A percentile compares a stretch with the other conserved stretches of the same genome.
Evolutionary conservation across 2,797 vertebrate genomes (phyloP).

Genomic region (Halcyon smyrnensis): DNA sequence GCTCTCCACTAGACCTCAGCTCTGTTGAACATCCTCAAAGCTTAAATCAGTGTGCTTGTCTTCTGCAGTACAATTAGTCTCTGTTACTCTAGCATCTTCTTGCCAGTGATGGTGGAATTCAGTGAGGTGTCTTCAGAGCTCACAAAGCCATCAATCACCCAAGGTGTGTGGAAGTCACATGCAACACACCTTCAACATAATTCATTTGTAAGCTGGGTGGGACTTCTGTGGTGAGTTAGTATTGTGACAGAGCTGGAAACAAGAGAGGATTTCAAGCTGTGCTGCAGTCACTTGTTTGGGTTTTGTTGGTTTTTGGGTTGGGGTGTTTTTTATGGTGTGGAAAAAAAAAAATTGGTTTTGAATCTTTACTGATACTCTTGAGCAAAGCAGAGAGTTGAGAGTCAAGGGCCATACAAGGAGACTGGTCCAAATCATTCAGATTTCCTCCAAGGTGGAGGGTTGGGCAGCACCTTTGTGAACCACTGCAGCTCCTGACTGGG

Average conservation of each 20-base stretch:
- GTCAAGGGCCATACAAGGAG: background rate
- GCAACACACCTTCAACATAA: no score
- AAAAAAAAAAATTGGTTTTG: background rate
- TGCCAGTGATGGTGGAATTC: background rate
- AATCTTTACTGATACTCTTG: background rate
- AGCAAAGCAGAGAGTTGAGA: background rate
- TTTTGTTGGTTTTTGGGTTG: no score
- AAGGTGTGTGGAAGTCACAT: background rate
- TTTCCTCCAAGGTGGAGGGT: background rate
- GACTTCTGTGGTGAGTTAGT: background rate
- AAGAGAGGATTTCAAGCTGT: background rate
- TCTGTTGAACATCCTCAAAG: background rate
- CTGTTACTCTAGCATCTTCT: background rate
- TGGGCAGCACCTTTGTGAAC: background rate
- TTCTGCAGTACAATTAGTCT: background rate
- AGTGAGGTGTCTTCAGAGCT: background rate
- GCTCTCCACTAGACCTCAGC: background rate
- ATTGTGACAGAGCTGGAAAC: background rate
- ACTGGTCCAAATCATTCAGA: background rate
- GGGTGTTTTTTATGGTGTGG: background rate
- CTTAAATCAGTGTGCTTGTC: background rate
- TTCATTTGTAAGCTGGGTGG: background rate
- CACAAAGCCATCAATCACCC: background rate
- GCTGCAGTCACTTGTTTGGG: background rate
- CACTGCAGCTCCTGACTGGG: accelerated